A percentile compares a stretch with the other conserved stretches of the same genome.
Evolutionary conservation across 92 coral and sea anemone genomes (phyloP).

Genomic region (Pocillopora grandis): DNA sequence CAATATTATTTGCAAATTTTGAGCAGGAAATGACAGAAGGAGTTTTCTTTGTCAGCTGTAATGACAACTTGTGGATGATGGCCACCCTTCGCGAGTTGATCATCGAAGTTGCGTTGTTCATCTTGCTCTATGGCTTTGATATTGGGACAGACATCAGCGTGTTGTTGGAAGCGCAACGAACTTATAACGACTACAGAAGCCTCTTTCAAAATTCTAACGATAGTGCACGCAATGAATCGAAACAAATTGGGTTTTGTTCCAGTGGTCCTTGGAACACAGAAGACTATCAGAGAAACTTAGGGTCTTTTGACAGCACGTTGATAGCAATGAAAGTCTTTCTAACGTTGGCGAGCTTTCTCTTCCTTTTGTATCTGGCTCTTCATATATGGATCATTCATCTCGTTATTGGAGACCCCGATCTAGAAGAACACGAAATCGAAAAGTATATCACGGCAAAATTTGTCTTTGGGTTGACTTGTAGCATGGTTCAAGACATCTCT

Average conservation of each 20-base stretch:
- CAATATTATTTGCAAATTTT: too few relatives aligned
- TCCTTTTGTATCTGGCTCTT: slow-evolving; percentile 44
- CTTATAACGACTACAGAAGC: slow-evolving; percentile 50
- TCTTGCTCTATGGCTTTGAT: slow-evolving; percentile 67
- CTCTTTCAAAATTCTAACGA: slow-evolving; percentile 33
- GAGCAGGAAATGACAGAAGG: too few relatives aligned
- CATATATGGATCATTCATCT: slow-evolving; percentile 62
- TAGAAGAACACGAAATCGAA: slow-evolving; percentile 57
- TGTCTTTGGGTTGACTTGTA: slow-evolving; percentile 72
- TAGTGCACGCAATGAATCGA: slow-evolving; percentile 41
- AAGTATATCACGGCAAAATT: slow-evolving; percentile 60
- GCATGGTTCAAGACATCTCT: slow-evolving; percentile 80
- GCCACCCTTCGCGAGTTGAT: slow-evolving; percentile 48
- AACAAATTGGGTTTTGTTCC: slow-evolving; percentile 59
- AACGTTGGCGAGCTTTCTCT: slow-evolving; percentile 56
- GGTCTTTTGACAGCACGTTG: slow-evolving; percentile 60
- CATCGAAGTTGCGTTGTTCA: slow-evolving; percentile 58
- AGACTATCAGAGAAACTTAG: slow-evolving; percentile 59
- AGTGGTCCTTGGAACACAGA: slow-evolving; percentile 73
- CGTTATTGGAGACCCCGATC: slow-evolving; percentile 42
- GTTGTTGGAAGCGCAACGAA: slow-evolving; percentile 61
- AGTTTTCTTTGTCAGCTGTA: too few relatives aligned
- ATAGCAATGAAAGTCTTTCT: slow-evolving; percentile 63
- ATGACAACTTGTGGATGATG: slow-evolving; percentile 32
- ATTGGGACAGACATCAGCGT: slow-evolving; percentile 69